Conservation (phyloP, 2,797 vertebrate species). For the Gymnodraco acuticeps region DNA sequence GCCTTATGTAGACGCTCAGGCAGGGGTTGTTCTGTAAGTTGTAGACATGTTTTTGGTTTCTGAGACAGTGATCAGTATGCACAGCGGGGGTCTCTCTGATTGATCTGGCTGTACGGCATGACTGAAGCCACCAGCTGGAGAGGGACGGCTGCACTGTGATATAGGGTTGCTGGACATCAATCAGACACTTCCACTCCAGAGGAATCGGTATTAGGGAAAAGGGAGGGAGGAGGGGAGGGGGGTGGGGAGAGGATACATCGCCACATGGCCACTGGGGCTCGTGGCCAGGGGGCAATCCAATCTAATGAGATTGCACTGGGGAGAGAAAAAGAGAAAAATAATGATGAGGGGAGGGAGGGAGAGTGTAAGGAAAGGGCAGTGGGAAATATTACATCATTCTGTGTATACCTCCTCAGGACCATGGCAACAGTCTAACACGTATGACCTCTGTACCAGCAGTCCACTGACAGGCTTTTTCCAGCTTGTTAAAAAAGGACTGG, state of each 20-base stretch:
- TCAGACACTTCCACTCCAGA: constrained; percentile 80
- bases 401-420: constrained; percentile 68
- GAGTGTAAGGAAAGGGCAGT: constrained; percentile 19
- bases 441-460: constrained; percentile 55
- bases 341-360: constrained; percentile 52
- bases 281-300: constrained; percentile 78
- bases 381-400: constrained; percentile 77
- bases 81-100: constrained; percentile 77
- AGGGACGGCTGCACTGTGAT: constrained; percentile 78
- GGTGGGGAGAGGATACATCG: constrained; percentile 51
- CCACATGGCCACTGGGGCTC: constrained; percentile 78
- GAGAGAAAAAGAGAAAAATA: constrained; percentile 67
- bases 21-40: constrained; percentile 51
- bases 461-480: constrained; percentile 64
- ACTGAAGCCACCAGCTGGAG: constrained; percentile 86
- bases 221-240: constrained; percentile 5
- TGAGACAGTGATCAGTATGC: constrained; percentile 74
- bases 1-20: constrained; percentile 21
- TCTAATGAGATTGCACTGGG: constrained; percentile 79
- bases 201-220: constrained; percentile 61
- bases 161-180: constrained; percentile 86
- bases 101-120: constrained; percentile 79
- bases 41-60: constrained; percentile 62
- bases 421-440: constrained; percentile 69
- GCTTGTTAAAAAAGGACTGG: constrained; percentile 56